phyloP scores from a whole-genome alignment of 92 coral and sea anemone genomes.

The Epizoanthus rinbou region DNA sequence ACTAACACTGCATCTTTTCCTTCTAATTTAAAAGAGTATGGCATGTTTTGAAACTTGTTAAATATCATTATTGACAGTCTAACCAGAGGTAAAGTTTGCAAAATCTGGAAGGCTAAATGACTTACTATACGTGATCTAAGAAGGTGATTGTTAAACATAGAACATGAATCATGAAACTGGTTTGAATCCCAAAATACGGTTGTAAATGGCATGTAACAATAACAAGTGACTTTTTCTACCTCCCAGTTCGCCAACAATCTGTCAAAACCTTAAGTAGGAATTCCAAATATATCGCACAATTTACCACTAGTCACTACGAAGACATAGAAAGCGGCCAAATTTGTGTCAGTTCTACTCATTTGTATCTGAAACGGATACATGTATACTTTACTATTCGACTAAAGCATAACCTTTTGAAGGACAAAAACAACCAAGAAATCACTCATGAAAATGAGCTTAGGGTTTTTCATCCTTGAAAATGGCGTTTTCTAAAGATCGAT shows the following conservation, averaged over 20 bases:
- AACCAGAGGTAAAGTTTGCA: neutral
- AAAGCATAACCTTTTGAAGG: neutral
- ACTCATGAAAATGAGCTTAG: neutral
- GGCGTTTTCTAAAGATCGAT: neutral
- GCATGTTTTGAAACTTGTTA: neutral
- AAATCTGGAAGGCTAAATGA: neutral
- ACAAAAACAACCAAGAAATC: neutral
- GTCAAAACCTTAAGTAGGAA: slow-evolving; percentile 18
- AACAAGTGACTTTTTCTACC: neutral
- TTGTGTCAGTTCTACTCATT: neutral
- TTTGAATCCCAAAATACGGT: neutral
- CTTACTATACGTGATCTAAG: neutral
- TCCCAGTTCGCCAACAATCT: neutral
- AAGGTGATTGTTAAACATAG: neutral
- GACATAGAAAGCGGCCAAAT: neutral
- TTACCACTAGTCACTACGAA: neutral
- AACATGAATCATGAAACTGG: too few relatives aligned
- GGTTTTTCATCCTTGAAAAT: neutral
- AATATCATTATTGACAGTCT: neutral
- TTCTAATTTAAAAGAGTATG: neutral
- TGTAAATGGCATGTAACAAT: neutral
- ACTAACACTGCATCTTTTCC: neutral
- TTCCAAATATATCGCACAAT: neutral
- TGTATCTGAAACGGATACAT: slow-evolving; percentile 12
- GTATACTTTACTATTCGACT: neutral